Evolutionary conservation across 2,888 invertebrate genomes (phyloP), one percentile per base, ranked within the genome.

Genomic region (Strigamia crassipes): DNA sequence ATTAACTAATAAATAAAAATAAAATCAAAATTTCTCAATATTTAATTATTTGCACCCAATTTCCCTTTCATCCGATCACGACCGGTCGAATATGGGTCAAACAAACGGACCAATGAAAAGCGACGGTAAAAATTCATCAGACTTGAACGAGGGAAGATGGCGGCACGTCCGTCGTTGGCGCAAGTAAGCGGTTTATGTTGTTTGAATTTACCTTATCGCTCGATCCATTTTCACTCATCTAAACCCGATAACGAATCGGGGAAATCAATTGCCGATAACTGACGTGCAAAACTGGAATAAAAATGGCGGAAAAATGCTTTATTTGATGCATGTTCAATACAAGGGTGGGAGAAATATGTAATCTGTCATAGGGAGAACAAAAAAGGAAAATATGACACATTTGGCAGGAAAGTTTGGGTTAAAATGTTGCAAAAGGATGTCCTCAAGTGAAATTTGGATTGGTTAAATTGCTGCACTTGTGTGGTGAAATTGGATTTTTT

Each of bases 111-210:
- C 27, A 27, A 77, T 23, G 77, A 31, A 23, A 77, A 77, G 21
- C 23, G 77, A 27, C 23, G 77, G 31, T 77, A 23, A 31, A 73
- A 31, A 18, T 9, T 77, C n/a, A 15, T 15, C 77, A 27, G 77
- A 77, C n/a, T 77, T 31, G 31, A 77, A 77, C 23, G 23, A 77
- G 23, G 23, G 23, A 77, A 77, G 23, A 77, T 77, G 77, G 77
- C 77, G 23, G 77, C 77, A 23, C 77, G 23, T 31, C 77, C 77
- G 15, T 77, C 77, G 23, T 31, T 77, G 31, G 12, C 77, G 77
- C 77, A 77, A 31, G 77, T 77, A 77, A 77, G 77, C 23, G 23
- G 77, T 77, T 77, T 23, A 77, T 77, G 77, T 77, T 77, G 23
- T 31, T 31, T 21, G 6, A 15, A 27, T 77, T 77, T 31, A 31